phyloP scores from a whole-genome alignment of 2,888 invertebrate genomes.

The Pseudococcus jackbeardsleyi region DNA sequence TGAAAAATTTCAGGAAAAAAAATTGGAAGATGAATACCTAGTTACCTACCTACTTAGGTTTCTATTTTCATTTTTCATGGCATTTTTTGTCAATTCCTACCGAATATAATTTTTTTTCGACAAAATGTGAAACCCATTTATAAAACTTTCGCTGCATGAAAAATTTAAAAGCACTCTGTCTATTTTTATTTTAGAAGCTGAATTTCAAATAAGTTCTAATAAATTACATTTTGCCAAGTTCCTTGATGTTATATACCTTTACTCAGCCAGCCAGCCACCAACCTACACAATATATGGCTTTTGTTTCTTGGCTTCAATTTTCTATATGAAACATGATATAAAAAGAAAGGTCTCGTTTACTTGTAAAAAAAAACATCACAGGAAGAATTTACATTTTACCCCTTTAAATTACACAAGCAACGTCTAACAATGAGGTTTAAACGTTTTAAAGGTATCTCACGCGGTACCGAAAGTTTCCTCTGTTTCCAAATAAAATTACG shows the following conservation, averaged over 20 bases:
- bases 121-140: not conserved
- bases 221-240: not conserved
- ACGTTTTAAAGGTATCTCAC: not conserved
- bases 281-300: not conserved
- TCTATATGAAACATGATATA: not conserved
- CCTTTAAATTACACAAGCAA: not conserved
- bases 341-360: conserved; percentile 8
- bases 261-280: not conserved
- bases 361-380: not conserved
- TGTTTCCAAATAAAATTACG: not conserved
- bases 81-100: too few species aligned
- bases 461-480: not conserved
- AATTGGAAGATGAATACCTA: too few species aligned
- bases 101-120: too few species aligned
- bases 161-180: not conserved
- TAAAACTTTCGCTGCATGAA: not conserved
- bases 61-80: too few species aligned
- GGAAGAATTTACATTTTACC: not conserved
- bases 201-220: not conserved
- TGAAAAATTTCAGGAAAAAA: too few species aligned
- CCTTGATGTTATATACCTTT: not conserved
- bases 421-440: not conserved
- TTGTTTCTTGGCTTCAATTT: conserved; percentile 19
- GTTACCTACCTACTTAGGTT: too few species aligned
- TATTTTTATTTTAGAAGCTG: not conserved